Evolutionary conservation across 2,888 invertebrate species (phyloP).

Genomic region (Hydroisotoma schaefferi): DNA sequence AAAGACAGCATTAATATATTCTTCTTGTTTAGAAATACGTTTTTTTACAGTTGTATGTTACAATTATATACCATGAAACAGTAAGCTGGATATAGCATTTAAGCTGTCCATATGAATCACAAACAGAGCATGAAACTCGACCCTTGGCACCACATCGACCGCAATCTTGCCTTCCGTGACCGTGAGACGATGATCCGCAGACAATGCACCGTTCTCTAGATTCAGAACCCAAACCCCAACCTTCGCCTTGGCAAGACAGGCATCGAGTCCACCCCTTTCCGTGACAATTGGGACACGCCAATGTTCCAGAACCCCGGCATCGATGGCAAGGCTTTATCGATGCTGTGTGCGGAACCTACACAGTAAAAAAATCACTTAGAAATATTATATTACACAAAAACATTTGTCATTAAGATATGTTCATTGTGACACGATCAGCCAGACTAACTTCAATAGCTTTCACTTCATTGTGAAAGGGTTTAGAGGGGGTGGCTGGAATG

Average conservation of each 20-base stretch:
- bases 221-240: slow-evolving; percentile 52
- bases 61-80: slow-evolving; percentile 52
- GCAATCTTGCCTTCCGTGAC: slow-evolving; percentile 53
- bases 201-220: slow-evolving; percentile 52
- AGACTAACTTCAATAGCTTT: slow-evolving; percentile 50
- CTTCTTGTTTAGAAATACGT: background rate
- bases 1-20: background rate
- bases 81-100: slow-evolving; percentile 55
- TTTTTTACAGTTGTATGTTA: slow-evolving; percentile 3
- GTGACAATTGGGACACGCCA: slow-evolving; percentile 52
- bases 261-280: slow-evolving; percentile 55
- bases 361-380: background rate
- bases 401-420: background rate
- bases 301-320: slow-evolving; percentile 53
- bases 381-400: background rate
- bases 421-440: background rate
- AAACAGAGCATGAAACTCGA: slow-evolving; percentile 53
- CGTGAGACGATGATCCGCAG: slow-evolving; percentile 52
- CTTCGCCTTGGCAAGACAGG: slow-evolving; percentile 55
- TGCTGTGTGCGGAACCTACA: slow-evolving; percentile 56
- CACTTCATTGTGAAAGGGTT: slow-evolving; percentile 53
- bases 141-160: slow-evolving; percentile 54
- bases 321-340: slow-evolving; percentile 54
- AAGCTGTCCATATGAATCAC: slow-evolving; percentile 54
- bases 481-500: slow-evolving; percentile 52